These are phyloP conservation scores for Syngnathus acus DNA, from an alignment of 2,797 vertebrate genomes.

Conservation along the genomic window DNA sequence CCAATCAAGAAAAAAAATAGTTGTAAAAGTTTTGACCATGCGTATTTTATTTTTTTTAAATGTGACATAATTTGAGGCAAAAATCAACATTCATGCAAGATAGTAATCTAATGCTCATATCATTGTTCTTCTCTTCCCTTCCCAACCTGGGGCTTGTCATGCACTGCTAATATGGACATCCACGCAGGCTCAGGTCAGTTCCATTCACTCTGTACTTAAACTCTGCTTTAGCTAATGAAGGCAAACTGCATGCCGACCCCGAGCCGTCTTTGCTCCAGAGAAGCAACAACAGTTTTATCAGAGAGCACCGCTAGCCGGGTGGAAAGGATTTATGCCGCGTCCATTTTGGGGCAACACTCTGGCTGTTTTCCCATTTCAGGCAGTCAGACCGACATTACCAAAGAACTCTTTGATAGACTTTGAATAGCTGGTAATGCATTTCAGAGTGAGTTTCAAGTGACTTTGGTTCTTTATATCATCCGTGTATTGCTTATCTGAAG, in stretches of 20 bases:
- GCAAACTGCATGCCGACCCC: conserved; percentile 52
- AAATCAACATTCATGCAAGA: conserved; percentile 49
- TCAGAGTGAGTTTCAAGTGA: background rate
- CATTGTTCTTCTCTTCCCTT: conserved; percentile 72
- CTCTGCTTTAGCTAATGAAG: conserved; percentile 61
- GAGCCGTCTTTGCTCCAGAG: conserved; percentile 22
- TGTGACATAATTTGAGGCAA: conserved; percentile 14
- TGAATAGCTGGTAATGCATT: background rate
- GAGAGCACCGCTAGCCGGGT: conserved; percentile 8
- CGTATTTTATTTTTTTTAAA: background rate
- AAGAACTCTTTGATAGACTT: background rate
- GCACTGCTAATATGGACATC: conserved; percentile 94
- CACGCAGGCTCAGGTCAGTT: conserved; percentile 98
- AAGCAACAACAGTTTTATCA: conserved; percentile 36
- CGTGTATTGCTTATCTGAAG: conserved; percentile 1
- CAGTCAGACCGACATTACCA: conserved; percentile 8
- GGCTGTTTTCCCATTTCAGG: conserved; percentile 1
- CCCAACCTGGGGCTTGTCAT: conserved; percentile 81
- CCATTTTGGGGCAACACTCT: conserved; percentile 24
- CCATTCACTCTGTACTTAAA: conserved; percentile 77
- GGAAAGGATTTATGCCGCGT: conserved; percentile 29
- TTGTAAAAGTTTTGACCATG: background rate
- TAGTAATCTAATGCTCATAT: conserved; percentile 81
- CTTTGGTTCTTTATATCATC: background rate
- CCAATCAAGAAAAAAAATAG: background rate